Percentiles rank a stretch among this genome's conserved stretches.
These are phyloP conservation scores for Epistrophe eligans DNA, from an alignment of 2,888 invertebrate species.

Conservation along the genomic window DNA sequence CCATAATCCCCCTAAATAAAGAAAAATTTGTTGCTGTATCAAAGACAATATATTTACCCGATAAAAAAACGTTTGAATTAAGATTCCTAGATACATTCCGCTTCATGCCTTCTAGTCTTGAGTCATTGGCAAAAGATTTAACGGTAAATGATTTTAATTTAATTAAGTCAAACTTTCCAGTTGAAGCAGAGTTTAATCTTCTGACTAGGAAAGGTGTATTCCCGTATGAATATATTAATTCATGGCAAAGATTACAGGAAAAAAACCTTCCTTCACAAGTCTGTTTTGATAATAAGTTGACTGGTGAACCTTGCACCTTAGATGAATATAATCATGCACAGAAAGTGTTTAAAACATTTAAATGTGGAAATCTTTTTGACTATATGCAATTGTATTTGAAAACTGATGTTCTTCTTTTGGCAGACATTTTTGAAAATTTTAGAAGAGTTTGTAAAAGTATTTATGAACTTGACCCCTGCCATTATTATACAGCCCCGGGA, in stretches of 20 bases:
- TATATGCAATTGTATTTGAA: slow-evolving; percentile 36
- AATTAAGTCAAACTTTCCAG: not conserved
- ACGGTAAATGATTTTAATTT: not conserved
- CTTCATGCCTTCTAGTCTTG: not conserved
- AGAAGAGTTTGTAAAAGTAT: not conserved
- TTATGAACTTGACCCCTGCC: no score
- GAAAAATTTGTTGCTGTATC: no score
- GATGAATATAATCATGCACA: slow-evolving; percentile 2
- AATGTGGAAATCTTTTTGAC: not conserved
- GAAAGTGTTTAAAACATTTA: not conserved
- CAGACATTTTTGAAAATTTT: slow-evolving; percentile 48
- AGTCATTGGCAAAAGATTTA: not conserved
- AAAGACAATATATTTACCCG: no score
- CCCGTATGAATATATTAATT: not conserved
- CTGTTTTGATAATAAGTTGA: not conserved
- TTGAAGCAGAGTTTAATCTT: not conserved
- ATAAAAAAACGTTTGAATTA: not conserved
- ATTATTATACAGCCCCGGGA: no score
- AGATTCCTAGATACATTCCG: not conserved
- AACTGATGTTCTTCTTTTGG: slow-evolving; percentile 27
- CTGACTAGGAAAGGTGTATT: not conserved
- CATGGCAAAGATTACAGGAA: not conserved
- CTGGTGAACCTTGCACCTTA: not conserved
- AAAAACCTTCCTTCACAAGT: not conserved
- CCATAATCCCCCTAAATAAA: no score